These are phyloP conservation scores for Chelonia mydas DNA, from an alignment of 2,797 vertebrate genomes.

Conservation along the genomic window DNA sequence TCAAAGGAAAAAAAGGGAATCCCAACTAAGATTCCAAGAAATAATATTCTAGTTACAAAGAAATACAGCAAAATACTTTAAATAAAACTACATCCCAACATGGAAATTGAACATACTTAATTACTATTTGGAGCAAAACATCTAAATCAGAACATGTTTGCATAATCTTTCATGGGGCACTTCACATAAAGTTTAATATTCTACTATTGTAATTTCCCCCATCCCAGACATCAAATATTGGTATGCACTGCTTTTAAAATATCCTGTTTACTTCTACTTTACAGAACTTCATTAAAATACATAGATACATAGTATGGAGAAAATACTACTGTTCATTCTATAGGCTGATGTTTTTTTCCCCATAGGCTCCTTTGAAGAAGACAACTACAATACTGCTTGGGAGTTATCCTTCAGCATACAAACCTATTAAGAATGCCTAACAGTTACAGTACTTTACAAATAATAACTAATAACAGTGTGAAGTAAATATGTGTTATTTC, in stretches of 20 bases:
- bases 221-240: neutral
- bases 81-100: neutral
- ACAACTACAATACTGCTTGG: neutral
- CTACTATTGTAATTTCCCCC: neutral
- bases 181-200: fast-evolving
- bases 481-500: neutral
- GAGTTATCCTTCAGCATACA: neutral
- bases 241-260: neutral
- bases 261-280: neutral
- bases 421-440: neutral
- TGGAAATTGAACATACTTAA: neutral
- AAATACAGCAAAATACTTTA: neutral
- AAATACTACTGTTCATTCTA: neutral
- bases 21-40: neutral
- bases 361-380: neutral
- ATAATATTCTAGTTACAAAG: neutral
- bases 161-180: neutral
- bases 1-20: neutral
- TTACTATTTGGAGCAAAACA: neutral
- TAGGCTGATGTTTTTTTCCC: neutral
- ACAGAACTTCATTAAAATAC: neutral
- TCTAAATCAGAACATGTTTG: fast-evolving
- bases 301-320: neutral
- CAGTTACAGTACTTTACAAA: neutral
- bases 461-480: neutral